Conservation (phyloP, 2,113 vertebrate genomes). For the Canis aureus region DNA sequence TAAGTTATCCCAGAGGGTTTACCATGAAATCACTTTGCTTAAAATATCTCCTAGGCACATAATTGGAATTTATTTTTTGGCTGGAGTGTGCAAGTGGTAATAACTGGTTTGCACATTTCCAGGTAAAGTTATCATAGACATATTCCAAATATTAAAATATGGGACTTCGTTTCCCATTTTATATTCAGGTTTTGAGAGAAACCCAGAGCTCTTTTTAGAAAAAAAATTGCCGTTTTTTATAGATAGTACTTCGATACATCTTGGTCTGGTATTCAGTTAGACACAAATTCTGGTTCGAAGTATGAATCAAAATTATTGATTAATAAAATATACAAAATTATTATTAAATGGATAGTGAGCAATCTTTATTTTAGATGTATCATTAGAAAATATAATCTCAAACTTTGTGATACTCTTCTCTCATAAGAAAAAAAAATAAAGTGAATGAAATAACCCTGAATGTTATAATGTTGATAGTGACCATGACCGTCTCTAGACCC, state of each 20-base stretch:
- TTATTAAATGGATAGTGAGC: neutral
- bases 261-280: neutral
- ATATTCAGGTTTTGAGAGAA: neutral
- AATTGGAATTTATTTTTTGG: constrained; percentile 2
- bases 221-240: neutral
- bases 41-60: neutral
- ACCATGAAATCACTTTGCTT: constrained; percentile 40
- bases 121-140: neutral
- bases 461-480: neutral
- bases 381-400: neutral
- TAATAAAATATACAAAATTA: neutral
- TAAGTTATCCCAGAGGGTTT: constrained; percentile 46
- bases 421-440: neutral
- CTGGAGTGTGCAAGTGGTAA: neutral
- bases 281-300: neutral
- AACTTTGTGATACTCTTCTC: neutral
- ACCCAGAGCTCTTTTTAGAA: neutral
- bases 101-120: constrained; percentile 2
- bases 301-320: neutral
- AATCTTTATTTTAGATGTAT: neutral
- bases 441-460: neutral
- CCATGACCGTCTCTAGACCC: neutral
- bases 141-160: constrained; percentile 12
- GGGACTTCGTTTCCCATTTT: neutral
- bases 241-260: neutral